Base-by-base conservation (phyloP, 1,140 invertebrate genomes). In the Drosophila trapezifrons region DNA sequence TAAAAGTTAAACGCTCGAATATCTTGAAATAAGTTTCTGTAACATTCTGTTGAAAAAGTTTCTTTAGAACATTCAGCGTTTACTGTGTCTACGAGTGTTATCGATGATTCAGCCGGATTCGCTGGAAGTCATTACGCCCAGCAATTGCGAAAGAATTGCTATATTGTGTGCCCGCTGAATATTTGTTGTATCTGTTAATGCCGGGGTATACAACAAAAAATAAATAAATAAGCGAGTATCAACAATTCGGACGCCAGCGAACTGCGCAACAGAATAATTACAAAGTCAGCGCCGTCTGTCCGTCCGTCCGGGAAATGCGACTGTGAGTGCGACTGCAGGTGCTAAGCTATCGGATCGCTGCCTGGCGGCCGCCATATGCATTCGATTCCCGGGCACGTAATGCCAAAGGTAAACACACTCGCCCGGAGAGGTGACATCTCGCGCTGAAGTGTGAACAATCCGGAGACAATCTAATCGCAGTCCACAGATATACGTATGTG, bases 211-310 rank as follows among this genome's bases (percentile, higher is more conserved):
- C 47, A 58, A 25, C 9, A 20, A 49, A 42, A 66, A 69, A 56
- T 46, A 70, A 65, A 67, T 49, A 64, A 32, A 66, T 54, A 54
- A 45, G 63, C 37, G 18, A 70, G 17, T 66, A 67, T 67, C 32
- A 55, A 70, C 49, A 54, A 69, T 56, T 69, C 22, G 47, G 64
- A 67, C 47, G 47, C 32, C 38, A 22, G 51, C n/a, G 59, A 60
- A 86, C 82, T 87, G 79, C 83, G 82, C 82, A 86, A 76, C 76
- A 71, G 71, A 82, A 76, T 76, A 86, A 86, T 86, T 86, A 82
- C 76, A 87, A 76, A 76, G 75, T 69, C 62, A 83, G 69, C 74
- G 69, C 55, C 58, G 54, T 54, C 56, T 40, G 57, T 57, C 58
- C 54, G 54, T 54, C 56, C 37, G 57, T 57, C 42, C 20, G 46